Evolutionary conservation across 1,140 invertebrate genomes (phyloP), one percentile per base, ranked within the genome.

Genomic region (Lanistes nyassanus): DNA sequence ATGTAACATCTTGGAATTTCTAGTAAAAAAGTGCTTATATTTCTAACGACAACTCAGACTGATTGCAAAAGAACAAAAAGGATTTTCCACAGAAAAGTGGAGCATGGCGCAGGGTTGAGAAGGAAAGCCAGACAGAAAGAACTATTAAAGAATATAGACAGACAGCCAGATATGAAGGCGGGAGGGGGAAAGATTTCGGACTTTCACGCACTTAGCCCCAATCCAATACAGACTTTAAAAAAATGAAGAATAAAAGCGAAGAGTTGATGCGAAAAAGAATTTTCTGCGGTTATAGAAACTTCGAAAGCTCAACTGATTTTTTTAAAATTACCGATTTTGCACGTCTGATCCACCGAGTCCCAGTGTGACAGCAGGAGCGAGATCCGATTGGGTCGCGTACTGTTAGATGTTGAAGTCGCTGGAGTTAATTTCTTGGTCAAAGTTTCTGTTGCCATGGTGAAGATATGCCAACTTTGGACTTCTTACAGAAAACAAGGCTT

Each of bases 291-390:
- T 26, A 23, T 31, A 60, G 51, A 53, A 53, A 53, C 51, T 53
- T 13, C n/a, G 1, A 60, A n/a, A n/a, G n/a, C n/a, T 9, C 1
- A 26, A 1, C 11, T 31, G 29, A 60, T 1, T 31, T 26, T 26
- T 26, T 3, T 31, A 16, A 1, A 60, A 26, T 60, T 74, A 74
- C 72, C 72, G 42, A 74, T 74, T n/a, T 64, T 36, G 31, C 72
- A 74, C 9, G 72, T 74, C 72, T 74, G 62, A 47, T 66, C 62
- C 29, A 74, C 62, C 29, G 72, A 74, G 36, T 74, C 72, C 72
- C 72, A 74, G 31, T 74, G 72, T 11, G 72, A 74, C 26, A 74
- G 62, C 26, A 74, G 58, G 21, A 74, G 62, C 62, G 72, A 64
- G 34, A 74, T 74, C 53, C 72, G 39, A 47, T 66, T 74, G n/a